Conservation (phyloP, 2,113 vertebrate species). For the Cranoglanis bouderius region DNA sequence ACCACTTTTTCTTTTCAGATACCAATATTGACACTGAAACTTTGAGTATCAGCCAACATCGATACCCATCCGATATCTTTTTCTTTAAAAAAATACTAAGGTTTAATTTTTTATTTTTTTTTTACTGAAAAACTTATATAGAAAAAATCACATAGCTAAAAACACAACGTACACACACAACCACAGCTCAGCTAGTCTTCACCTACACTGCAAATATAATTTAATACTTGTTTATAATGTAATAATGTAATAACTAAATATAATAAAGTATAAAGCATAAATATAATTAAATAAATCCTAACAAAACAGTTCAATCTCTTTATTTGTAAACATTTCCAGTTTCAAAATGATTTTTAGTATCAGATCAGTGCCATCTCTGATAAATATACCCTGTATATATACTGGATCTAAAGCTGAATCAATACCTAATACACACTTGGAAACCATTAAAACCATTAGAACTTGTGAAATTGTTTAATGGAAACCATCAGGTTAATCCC, state of each 20-base stretch:
- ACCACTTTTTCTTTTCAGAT: neutral
- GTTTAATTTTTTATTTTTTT: neutral
- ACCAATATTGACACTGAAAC: neutral
- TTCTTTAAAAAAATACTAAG: neutral
- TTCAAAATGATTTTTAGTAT: neutral
- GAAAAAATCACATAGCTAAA: neutral
- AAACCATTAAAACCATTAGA: neutral
- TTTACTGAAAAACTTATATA: neutral
- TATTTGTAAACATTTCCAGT: neutral
- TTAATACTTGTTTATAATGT: neutral
- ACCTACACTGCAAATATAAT: neutral
- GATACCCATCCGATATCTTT: neutral
- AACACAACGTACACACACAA: neutral
- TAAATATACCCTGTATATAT: neutral
- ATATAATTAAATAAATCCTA: neutral
- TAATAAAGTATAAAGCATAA: neutral
- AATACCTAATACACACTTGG: neutral
- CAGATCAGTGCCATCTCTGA: neutral
- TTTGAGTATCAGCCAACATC: neutral
- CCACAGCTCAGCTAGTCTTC: neutral
- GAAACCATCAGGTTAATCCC: neutral
- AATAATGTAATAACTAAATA: neutral
- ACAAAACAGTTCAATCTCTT: neutral
- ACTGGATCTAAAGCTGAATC: neutral
- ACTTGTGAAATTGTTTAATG: neutral